Evolutionary conservation across 2,113 vertebrate genomes (phyloP), one percentile per base, ranked within the genome.

Genomic region (Melanostigma gelatinosum): DNA sequence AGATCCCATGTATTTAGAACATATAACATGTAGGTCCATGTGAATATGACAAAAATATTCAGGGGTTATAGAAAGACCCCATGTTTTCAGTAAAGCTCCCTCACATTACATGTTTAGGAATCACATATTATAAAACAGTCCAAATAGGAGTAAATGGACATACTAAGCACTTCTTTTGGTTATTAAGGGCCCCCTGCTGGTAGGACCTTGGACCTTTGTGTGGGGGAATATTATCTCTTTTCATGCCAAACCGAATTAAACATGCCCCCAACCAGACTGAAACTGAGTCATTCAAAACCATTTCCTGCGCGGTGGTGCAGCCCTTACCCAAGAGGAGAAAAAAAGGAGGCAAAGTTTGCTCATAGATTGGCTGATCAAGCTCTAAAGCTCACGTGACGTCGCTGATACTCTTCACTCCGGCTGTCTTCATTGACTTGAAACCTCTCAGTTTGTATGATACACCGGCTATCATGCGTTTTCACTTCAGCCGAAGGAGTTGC

Each of bases 141-240:
- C 36, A 72, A 77, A 77, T 44, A 38, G 15, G 20, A 22, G 72
- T 73, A 75, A 67, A 83, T 44, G 29, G 44, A 61, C 68, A 78
- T 55, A 61, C 69, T 58, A 71, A 71, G 72, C 42, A n/a, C 27
- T 64, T 68, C 3, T 72, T 83, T 63, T 81, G 32, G 54, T 80
- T 72, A 58, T 79, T 32, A 78, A 83, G n/a, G 44, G 42, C 72
- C 88, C 85, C 88, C 89, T 90, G 85, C 86, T 89, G 89, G 86
- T 83, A 11, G 77, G 72, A 85, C 27, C 58, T 44, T 8, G 63
- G 65, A 60, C 36, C 38, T 76, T 79, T 55, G 6, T 62, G 16
- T 2, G 40, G 58, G 22, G 54, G 15, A 65, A 76, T 62, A 75
- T 34, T 2, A 82, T 83, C 57, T 77, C 32, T 68, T 84, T 76